Evolutionary conservation across 1,140 invertebrate species (phyloP).

Genomic region (Diuraphis noxia): DNA sequence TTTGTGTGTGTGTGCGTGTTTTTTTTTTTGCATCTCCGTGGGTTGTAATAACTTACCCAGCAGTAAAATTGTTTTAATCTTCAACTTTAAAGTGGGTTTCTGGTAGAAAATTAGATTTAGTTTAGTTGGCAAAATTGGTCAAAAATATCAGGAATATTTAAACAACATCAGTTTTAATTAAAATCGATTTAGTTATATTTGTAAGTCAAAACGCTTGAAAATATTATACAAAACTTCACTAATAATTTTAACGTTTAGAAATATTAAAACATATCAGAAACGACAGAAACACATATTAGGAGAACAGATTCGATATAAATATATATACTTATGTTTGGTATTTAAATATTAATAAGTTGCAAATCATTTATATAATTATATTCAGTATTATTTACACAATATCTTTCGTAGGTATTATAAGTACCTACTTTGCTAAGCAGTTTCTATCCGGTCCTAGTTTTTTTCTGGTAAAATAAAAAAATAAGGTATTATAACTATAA

Average conservation of each 20-base stretch:
- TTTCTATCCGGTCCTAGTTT: no score
- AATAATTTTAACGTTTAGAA: no score
- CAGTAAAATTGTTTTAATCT: background rate
- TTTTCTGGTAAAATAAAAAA: no score
- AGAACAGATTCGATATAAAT: background rate
- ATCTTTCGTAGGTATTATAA: background rate
- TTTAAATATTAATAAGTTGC: no score
- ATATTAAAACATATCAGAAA: background rate
- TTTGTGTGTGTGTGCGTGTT: no score
- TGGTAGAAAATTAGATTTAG: background rate
- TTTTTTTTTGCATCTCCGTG: no score
- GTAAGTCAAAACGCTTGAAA: background rate
- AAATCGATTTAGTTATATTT: background rate
- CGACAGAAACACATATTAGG: no score
- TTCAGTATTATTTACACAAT: no score
- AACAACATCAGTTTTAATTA: no score
- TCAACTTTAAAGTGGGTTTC: background rate
- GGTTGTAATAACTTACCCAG: background rate
- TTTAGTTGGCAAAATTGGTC: background rate
- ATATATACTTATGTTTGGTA: background rate
- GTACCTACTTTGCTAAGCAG: no score
- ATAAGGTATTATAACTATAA: no score
- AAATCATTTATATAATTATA: no score
- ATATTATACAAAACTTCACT: background rate
- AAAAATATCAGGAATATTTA: background rate